Base-by-base conservation (phyloP, 2,888 invertebrate genomes). In the Bombylius major region DNA sequence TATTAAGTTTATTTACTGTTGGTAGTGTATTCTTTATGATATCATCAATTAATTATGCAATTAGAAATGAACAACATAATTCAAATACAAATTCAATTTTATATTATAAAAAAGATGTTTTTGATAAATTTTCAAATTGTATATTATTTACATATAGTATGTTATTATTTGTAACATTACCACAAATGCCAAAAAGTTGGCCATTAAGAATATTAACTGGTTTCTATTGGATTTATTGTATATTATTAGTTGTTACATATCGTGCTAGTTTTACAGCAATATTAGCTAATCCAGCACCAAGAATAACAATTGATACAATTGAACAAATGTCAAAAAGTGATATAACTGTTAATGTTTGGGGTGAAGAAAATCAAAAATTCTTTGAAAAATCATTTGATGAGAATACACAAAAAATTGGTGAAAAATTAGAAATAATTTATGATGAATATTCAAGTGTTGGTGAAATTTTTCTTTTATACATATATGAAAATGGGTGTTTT, bases 161-260 rank as follows among this genome's bases (percentile, higher is more conserved):
- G 89, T 69, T 89, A 51, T 75, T 90, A 7, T 81, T 87, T 60
- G 85, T 91, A 34, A 86, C 89, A 0, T 67, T 90, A 56, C 89
- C 90, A 0, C 82, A 80, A 65, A 75, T 89, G 62, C 89, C 90
- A 0, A 78, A 79, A 14, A 87, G 85, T 14, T 90, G 90, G 89
- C 84, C 90, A 0, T 76, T 91, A 47, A 77, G 90, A 44, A 76
- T 90, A 36, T 76, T 91, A 13, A 89, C 89, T 3, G 90, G 91
- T 0, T 90, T 89, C 84, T 91, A 89, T 73, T 91, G 89, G 89
- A 70, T 90, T 4, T 92, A 89, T 68, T 87, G 87, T 65, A 82
- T 89, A 59, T 76, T 90, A 5, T 78, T 90, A 6, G 86, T 86
- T 0, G 87, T 89, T 0, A 81, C 86, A 0, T 92, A 92, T 68